Evolutionary conservation across 2,888 invertebrate genomes (phyloP), one percentile per base, ranked within the genome.

Genomic region (Falcaria lacertinaria): DNA sequence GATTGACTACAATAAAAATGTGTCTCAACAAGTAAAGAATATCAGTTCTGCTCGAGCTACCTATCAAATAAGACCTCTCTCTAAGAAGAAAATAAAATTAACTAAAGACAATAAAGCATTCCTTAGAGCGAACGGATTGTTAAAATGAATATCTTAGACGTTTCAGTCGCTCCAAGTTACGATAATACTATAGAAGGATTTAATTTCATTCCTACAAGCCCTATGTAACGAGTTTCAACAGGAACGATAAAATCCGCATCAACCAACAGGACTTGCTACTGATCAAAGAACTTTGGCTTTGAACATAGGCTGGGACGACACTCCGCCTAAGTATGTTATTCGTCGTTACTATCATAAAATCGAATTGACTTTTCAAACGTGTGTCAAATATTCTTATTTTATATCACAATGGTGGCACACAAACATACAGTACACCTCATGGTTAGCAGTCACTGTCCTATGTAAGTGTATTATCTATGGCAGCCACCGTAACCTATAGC

Each of bases 201-300:
- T 42, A 48, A 45, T 35, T 42, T 33, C 48, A 48, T 44, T 33
- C 47, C 5, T 54, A 54, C 16, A 54, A 51, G 42, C 50, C 49
- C 11, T 54, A 54, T 33, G 47, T 37, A 22, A 53, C 44, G 34
- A 47, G 44, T 19, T 53, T 50, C 16, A 50, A 37, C 17, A 45
- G 51, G 43, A 53, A 53, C 22, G 53, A 53, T 47, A 50, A 53
- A 44, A 48, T 53, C n/a, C n/a, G n/a, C n/a, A n/a, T n/a, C n/a
- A n/a, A n/a, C n/a, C n/a, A n/a, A n/a, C n/a, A n/a, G n/a, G n/a
- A n/a, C n/a, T n/a, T n/a, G n/a, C n/a, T n/a, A n/a, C n/a, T n/a
- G n/a, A n/a, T n/a, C n/a, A n/a, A n/a, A n/a, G n/a, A n/a, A n/a
- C n/a, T n/a, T n/a, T n/a, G n/a, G n/a, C n/a, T n/a, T n/a, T n/a